Conservation (phyloP, 2,113 vertebrate genomes). For the Sciurus niger region DNA sequence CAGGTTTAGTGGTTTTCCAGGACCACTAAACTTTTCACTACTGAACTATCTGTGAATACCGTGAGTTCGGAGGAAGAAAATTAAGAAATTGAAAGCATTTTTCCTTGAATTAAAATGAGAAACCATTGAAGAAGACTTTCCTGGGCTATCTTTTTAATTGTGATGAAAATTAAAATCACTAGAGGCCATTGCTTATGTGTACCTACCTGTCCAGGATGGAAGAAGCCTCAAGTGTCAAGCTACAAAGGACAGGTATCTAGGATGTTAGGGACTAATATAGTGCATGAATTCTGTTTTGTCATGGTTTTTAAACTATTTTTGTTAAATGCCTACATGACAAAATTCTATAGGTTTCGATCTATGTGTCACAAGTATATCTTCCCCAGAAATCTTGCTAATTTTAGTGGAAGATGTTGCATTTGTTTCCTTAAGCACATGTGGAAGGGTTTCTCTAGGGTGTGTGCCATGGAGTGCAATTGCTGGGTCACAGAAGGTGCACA, state of each 20-base stretch:
- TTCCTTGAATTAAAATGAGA: background rate
- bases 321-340: background rate
- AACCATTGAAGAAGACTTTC: background rate
- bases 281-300: background rate
- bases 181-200: background rate
- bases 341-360: background rate
- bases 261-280: too few species aligned
- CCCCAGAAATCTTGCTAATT: background rate
- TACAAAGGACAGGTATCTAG: background rate
- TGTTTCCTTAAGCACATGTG: background rate
- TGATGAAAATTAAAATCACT: background rate
- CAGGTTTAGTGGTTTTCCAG: background rate
- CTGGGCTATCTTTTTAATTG: background rate
- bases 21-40: background rate
- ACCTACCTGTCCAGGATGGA: background rate
- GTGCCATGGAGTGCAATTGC: background rate
- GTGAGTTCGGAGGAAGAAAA: background rate
- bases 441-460: background rate
- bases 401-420: background rate
- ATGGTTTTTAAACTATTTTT: background rate
- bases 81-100: background rate
- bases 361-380: background rate
- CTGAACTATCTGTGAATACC: background rate
- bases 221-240: background rate
- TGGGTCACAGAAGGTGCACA: background rate